Conservation (phyloP, 2,888 invertebrate species). For the Microdon myrmicae region DNA sequence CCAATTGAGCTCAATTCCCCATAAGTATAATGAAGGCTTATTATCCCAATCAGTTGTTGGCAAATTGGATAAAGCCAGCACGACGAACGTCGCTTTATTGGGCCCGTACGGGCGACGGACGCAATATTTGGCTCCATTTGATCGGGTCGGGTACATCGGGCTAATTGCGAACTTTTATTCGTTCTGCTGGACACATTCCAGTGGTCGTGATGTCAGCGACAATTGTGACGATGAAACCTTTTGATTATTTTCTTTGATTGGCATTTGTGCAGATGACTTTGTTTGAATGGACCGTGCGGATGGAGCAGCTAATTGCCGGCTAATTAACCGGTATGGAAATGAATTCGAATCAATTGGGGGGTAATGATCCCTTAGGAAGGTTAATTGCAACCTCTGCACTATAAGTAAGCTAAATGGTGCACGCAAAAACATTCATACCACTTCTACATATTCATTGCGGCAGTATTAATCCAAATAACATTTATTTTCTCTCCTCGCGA, state of each 20-base stretch:
- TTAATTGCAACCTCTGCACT: too few relatives aligned
- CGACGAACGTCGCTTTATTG: slow-evolving; percentile 18
- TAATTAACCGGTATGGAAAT: too few relatives aligned
- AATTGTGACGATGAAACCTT: slow-evolving; percentile 14
- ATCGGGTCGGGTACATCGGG: slow-evolving; percentile 15
- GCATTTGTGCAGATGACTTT: neutral
- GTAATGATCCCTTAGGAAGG: too few relatives aligned
- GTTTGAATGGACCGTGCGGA: too few relatives aligned
- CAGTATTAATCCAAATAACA: too few relatives aligned
- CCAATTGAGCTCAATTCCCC: slow-evolving; percentile 10
- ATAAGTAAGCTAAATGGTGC: too few relatives aligned
- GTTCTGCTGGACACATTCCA: slow-evolving; percentile 5
- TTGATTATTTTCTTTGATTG: slow-evolving; percentile 21
- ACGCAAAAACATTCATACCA: too few relatives aligned
- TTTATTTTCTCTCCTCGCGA: too few relatives aligned
- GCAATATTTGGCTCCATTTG: slow-evolving; percentile 18
- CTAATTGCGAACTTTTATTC: slow-evolving; percentile 23
- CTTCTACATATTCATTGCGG: too few relatives aligned
- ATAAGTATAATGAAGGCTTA: slow-evolving; percentile 29
- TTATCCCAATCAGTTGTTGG: slow-evolving; percentile 41
- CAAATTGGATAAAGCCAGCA: slow-evolving; percentile 34
- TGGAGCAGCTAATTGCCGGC: too few relatives aligned
- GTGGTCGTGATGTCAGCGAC: slow-evolving; percentile 5
- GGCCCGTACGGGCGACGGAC: neutral
- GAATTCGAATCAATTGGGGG: too few relatives aligned